phyloP scores from a whole-genome alignment of 2,113 vertebrate species.

The Leucopsar rothschildi region DNA sequence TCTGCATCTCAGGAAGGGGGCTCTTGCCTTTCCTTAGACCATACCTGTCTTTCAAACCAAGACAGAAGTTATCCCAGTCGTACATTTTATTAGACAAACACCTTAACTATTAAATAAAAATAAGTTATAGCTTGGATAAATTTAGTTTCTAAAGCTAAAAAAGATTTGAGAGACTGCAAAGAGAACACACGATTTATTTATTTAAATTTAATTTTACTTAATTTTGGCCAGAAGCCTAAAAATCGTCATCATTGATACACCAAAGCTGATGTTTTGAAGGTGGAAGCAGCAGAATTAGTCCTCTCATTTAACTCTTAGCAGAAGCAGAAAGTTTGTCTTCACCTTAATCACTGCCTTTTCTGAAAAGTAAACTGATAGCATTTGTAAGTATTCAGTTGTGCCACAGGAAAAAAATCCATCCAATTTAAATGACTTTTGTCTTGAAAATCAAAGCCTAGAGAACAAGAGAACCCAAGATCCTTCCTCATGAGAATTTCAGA shows the following conservation, averaged over 20 bases:
- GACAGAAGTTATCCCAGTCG: not conserved
- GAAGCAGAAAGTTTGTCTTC: not conserved
- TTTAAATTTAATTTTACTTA: too few species aligned
- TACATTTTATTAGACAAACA: not conserved
- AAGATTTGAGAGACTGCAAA: not conserved
- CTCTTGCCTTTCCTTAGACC: too few species aligned
- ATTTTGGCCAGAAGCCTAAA: not conserved
- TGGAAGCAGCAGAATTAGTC: not conserved
- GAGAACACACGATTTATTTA: not conserved
- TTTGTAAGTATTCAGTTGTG: not conserved
- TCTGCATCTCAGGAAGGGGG: too few species aligned
- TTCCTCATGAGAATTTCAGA: not conserved
- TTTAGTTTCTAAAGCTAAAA: not conserved
- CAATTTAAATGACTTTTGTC: not conserved
- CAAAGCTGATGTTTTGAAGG: not conserved
- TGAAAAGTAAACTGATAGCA: not conserved
- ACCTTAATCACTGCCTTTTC: not conserved
- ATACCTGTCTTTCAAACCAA: too few species aligned
- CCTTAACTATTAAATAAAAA: not conserved
- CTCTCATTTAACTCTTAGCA: not conserved
- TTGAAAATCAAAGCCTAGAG: not conserved
- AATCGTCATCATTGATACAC: not conserved
- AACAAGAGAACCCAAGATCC: not conserved
- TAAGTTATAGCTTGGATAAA: not conserved
- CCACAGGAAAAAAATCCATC: not conserved